A percentile compares a stretch with the other conserved stretches of the same genome.
phyloP scores from a whole-genome alignment of 1,140 invertebrate genomes.

The Polyergus mexicanus region DNA sequence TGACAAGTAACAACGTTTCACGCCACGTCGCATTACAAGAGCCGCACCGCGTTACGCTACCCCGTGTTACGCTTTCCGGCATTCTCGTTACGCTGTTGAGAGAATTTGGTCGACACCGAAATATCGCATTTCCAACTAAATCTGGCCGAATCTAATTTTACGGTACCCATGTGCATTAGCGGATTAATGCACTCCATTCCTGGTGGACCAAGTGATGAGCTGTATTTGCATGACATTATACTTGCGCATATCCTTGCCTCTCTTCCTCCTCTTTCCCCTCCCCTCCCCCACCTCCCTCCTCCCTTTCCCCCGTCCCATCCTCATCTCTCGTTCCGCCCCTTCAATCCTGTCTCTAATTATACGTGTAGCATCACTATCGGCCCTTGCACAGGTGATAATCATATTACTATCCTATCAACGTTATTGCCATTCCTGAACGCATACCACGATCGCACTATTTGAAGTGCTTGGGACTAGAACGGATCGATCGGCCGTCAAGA shows the following conservation, averaged over 20 bases:
- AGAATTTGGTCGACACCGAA: constrained; percentile 77
- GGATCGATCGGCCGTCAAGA: constrained; percentile 75
- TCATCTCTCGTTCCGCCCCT: constrained; percentile 69
- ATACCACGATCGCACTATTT: constrained; percentile 78
- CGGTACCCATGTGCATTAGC: constrained; percentile 83
- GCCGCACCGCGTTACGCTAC: neutral
- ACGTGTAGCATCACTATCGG: constrained; percentile 79
- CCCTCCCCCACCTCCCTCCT: constrained; percentile 54
- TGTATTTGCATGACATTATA: constrained; percentile 83
- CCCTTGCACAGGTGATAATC: constrained; percentile 82
- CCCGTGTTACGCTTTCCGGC: neutral
- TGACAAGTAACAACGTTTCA: constrained; percentile 71
- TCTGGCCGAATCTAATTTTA: constrained; percentile 83
- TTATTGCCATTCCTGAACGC: constrained; percentile 82
- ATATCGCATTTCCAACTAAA: constrained; percentile 82
- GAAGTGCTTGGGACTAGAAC: constrained; percentile 80
- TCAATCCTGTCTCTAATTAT: constrained; percentile 82
- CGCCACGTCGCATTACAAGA: constrained; percentile 47
- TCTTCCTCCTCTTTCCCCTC: constrained; percentile 49
- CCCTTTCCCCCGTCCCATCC: constrained; percentile 56
- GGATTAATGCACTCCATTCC: constrained; percentile 83
- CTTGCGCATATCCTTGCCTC: constrained; percentile 65
- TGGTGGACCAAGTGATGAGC: constrained; percentile 80
- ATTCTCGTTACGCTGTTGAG: constrained; percentile 51
- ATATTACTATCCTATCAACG: constrained; percentile 84